Evolutionary conservation across 2,797 vertebrate genomes (phyloP).

Genomic region (Hydrolagus colliei): DNA sequence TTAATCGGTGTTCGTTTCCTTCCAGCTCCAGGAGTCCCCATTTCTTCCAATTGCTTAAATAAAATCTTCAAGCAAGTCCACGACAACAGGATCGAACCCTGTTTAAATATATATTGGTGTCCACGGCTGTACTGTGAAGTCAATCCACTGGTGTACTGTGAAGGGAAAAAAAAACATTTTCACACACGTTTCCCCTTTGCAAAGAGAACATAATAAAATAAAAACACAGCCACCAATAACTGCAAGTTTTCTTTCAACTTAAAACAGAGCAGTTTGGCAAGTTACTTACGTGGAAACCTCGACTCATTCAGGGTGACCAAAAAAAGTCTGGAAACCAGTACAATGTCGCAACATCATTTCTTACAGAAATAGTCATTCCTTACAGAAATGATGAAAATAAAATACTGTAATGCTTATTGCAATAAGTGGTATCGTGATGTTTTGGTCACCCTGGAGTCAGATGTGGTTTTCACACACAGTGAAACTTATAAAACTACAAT

Average conservation of each 20-base stretch:
- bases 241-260: neutral
- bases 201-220: neutral
- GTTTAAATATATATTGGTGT: neutral
- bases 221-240: neutral
- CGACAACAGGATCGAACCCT: too few species aligned
- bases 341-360: too few species aligned
- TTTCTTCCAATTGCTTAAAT: conserved; percentile 47
- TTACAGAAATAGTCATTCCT: too few species aligned
- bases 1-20: conserved; percentile 89
- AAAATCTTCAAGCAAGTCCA: neutral
- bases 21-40: conserved; percentile 93
- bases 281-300: neutral
- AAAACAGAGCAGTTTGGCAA: neutral
- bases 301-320: too few species aligned
- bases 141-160: neutral
- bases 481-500: neutral
- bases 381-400: too few species aligned
- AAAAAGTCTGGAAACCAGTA: too few species aligned
- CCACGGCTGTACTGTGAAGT: neutral
- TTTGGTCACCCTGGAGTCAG: too few species aligned
- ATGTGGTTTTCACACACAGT: neutral
- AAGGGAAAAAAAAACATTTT: neutral
- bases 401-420: too few species aligned
- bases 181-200: neutral
- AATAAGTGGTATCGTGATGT: too few species aligned